These are phyloP conservation scores for Regulus satrapa DNA, from an alignment of 2,113 vertebrate genomes.

Conservation along the genomic window DNA sequence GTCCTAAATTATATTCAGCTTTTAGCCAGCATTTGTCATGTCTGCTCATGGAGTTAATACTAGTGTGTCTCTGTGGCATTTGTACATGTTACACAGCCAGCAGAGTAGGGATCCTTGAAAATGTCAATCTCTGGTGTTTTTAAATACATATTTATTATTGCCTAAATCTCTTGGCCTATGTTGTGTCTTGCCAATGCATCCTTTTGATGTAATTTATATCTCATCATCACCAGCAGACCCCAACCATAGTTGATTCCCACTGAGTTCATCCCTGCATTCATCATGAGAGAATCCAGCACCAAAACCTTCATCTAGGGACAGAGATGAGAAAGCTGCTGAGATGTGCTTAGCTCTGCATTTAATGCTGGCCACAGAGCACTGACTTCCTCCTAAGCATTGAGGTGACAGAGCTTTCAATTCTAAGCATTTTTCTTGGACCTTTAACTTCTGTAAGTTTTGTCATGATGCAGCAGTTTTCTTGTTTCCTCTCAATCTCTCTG, in stretches of 20 bases:
- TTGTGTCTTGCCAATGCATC: background rate
- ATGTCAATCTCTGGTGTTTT: background rate
- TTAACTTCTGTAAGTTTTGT: accelerated
- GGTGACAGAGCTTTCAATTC: background rate
- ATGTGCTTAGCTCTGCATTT: background rate
- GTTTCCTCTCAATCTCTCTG: background rate
- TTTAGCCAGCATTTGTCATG: background rate
- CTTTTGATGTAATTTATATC: background rate
- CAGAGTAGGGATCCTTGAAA: background rate
- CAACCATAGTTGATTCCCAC: background rate
- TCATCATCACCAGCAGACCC: background rate
- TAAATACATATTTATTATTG: background rate
- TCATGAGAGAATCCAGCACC: background rate
- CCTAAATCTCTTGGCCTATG: background rate
- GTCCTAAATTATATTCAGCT: background rate
- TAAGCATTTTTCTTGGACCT: background rate
- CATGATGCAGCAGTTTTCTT: background rate
- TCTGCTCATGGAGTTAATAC: background rate
- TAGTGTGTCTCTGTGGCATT: background rate
- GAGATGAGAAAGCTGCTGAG: background rate
- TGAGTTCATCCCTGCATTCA: background rate
- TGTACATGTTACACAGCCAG: background rate
- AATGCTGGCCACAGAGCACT: accelerated
- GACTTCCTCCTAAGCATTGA: background rate
- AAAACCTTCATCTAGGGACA: background rate